Evolutionary conservation across 2,113 vertebrate genomes (phyloP).

Genomic region (Egretta garzetta): DNA sequence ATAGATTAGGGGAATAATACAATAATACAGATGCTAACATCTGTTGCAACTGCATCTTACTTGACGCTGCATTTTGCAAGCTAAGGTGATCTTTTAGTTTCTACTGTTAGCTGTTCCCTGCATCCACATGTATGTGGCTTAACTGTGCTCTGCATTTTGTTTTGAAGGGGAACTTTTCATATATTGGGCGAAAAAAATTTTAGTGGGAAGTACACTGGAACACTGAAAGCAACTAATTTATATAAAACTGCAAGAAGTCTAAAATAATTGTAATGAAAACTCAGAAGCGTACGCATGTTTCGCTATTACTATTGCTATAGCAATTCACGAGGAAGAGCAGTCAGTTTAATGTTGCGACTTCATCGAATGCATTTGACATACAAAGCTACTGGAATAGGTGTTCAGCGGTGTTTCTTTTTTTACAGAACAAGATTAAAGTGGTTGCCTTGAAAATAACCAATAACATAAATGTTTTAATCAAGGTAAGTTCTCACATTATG

Average conservation of each 20-base stretch:
- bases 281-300: not conserved
- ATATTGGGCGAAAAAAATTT: not conserved
- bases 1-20: not conserved
- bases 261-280: not conserved
- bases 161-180: not conserved
- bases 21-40: not conserved
- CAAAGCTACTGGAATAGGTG: not conserved
- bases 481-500: conserved; percentile 77
- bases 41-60: not conserved
- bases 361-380: not conserved
- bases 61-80: not conserved
- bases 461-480: conserved; percentile 98
- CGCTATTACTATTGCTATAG: not conserved
- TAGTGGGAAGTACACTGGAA: not conserved
- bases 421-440: conserved; percentile 99
- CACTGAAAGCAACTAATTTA: not conserved
- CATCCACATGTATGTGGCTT: not conserved
- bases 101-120: not conserved
- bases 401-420: conserved; percentile 9
- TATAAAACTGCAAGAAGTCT: not conserved
- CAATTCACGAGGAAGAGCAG: not conserved
- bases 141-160: not conserved
- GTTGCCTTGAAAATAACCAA: conserved; percentile 99
- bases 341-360: not conserved
- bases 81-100: not conserved